Percentiles rank a stretch among this genome's conserved stretches.
Conservation (phyloP, 53 echinoderm and acorn worm species). For the Apostichopus leukothele region DNA sequence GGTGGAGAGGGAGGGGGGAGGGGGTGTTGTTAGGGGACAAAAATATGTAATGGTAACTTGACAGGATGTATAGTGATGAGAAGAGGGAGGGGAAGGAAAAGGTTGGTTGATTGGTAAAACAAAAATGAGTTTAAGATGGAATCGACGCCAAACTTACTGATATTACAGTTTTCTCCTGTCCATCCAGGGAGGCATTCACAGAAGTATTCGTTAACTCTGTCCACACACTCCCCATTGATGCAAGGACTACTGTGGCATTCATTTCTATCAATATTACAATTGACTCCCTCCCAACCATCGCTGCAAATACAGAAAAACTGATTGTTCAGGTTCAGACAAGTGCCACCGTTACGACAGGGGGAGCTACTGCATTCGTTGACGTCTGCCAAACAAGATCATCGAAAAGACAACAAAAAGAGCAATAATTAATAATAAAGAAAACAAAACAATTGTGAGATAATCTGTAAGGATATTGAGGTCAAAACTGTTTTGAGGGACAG, state of each 20-base stretch:
- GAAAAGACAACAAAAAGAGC: background rate
- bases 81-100: no score
- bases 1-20: no score
- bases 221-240: constrained; percentile 42
- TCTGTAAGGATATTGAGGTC: no score
- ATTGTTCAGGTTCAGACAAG: constrained; percentile 6
- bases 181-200: constrained; percentile 46
- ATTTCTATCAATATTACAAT: constrained; percentile 46
- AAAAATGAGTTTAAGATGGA: no score
- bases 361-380: constrained; percentile 35
- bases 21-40: no score
- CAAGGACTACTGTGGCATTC: constrained; percentile 51
- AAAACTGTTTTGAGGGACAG: background rate
- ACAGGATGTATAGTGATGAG: no score
- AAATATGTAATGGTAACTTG: no score
- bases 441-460: no score
- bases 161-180: constrained; percentile 57
- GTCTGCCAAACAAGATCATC: background rate
- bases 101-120: no score
- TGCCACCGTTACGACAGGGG: constrained; percentile 36
- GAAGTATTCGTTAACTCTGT: constrained; percentile 45
- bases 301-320: constrained; percentile 22
- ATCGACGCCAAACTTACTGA: constrained; percentile 12
- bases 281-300: constrained; percentile 35
- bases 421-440: no score